phyloP scores from a whole-genome alignment of 2,113 vertebrate species.

The Corydoras sp. region DNA sequence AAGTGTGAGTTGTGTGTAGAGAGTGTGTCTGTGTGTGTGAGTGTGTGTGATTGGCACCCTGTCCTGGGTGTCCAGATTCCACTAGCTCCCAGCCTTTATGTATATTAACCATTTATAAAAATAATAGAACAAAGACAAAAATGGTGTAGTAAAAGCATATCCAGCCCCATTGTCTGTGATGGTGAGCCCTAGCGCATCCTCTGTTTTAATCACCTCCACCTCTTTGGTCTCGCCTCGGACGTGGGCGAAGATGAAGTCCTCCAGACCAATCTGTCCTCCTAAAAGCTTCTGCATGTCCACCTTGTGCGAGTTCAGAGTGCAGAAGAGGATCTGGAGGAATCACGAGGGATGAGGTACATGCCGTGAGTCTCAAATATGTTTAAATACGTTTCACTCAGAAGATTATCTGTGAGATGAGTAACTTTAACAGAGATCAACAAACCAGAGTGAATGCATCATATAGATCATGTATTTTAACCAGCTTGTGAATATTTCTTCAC shows the following conservation, averaged over 20 bases:
- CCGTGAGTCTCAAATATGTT: too few species aligned
- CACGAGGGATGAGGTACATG: not conserved
- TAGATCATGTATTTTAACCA: too few species aligned
- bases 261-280: conserved; percentile 92
- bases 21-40: too few species aligned
- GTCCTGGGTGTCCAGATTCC: too few species aligned
- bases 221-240: conserved; percentile 90
- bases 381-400: not conserved
- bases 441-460: too few species aligned
- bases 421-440: too few species aligned
- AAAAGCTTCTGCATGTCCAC: conserved; percentile 97
- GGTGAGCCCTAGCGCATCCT: conserved; percentile 90
- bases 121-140: too few species aligned
- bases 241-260: conserved; percentile 96
- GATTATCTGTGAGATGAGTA: not conserved
- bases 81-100: too few species aligned
- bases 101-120: too few species aligned
- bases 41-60: too few species aligned
- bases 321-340: conserved; percentile 85
- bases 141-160: conserved; percentile 66
- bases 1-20: too few species aligned
- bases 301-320: conserved; percentile 94
- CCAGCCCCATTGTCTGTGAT: conserved; percentile 95
- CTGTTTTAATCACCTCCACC: conserved; percentile 91
- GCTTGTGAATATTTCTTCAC: too few species aligned